A percentile compares a stretch with the other conserved stretches of the same genome.
Evolutionary conservation across 2,113 vertebrate species (phyloP).

Genomic region (Ciconia stormi): DNA sequence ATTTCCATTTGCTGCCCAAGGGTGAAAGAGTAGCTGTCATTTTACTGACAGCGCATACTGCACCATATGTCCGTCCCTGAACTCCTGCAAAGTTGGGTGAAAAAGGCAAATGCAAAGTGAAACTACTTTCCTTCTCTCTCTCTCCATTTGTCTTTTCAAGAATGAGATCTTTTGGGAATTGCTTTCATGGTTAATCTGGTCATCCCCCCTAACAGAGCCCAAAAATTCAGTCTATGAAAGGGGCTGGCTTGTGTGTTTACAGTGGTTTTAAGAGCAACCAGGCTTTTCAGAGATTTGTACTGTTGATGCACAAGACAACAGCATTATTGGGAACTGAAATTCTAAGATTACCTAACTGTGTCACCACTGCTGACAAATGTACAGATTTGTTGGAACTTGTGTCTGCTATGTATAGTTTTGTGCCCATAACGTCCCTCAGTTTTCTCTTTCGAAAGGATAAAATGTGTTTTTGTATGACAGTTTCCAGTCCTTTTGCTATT

Average conservation of each 20-base stretch:
- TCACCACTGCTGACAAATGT: background rate
- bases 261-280: background rate
- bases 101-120: background rate
- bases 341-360: background rate
- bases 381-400: background rate
- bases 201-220: background rate
- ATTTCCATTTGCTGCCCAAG: constrained; percentile 59
- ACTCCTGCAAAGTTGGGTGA: background rate
- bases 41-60: background rate
- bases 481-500: background rate
- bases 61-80: background rate
- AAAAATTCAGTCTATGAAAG: background rate
- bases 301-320: background rate
- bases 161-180: background rate
- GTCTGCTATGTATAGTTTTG: background rate
- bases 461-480: background rate
- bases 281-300: background rate
- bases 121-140: background rate
- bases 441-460: background rate
- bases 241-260: background rate
- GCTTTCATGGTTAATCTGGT: background rate
- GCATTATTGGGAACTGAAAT: background rate
- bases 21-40: constrained; percentile 62
- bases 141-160: background rate
- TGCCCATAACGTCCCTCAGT: background rate